Percentiles rank a stretch among this genome's conserved stretches.
Evolutionary conservation across 2,797 vertebrate genomes (phyloP).

Genomic region (Lepilemur ruficaudatus): DNA sequence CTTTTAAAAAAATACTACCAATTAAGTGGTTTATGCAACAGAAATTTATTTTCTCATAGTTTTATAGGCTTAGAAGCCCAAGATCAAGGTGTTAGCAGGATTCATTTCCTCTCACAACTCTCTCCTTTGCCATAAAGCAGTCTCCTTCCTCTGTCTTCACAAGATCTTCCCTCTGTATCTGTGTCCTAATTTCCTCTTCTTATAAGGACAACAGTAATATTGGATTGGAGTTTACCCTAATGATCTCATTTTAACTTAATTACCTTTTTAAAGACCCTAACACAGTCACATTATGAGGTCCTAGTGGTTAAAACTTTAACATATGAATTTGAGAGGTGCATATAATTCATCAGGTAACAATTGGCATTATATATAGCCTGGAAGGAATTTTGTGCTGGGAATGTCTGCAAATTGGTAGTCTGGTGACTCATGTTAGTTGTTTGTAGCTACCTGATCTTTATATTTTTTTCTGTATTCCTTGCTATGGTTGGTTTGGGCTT

Average conservation of each 20-base stretch:
- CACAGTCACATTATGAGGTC: background rate
- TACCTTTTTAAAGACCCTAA: background rate
- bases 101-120: background rate
- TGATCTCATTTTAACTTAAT: background rate
- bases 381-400: background rate
- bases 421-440: background rate
- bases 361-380: fast-evolving
- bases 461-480: background rate
- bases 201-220: background rate
- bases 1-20: background rate
- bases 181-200: background rate
- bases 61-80: background rate
- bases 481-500: background rate
- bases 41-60: background rate
- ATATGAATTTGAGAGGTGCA: background rate
- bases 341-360: background rate
- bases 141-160: background rate
- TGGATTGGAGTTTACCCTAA: background rate
- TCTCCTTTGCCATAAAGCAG: background rate
- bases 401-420: background rate
- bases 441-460: background rate
- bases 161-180: background rate
- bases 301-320: background rate
- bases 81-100: background rate
- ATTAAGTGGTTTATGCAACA: background rate